Evolutionary conservation across 1,140 invertebrate genomes (phyloP).

Genomic region (Hydropsyche tenuis): DNA sequence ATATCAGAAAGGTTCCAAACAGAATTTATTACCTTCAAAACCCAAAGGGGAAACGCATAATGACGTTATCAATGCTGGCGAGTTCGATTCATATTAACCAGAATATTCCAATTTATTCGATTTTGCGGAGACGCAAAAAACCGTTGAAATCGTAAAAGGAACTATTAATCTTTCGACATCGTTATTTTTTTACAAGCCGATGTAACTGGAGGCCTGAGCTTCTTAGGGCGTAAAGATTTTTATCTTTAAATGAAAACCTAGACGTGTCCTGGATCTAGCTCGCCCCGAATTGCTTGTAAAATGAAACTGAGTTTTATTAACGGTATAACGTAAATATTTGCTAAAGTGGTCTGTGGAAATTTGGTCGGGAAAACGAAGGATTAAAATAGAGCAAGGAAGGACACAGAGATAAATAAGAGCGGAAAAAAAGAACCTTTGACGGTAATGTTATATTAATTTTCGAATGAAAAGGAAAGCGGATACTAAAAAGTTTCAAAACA

Average conservation of each 20-base stretch:
- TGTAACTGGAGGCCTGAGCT: neutral
- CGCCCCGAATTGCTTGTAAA: slow-evolving; percentile 2
- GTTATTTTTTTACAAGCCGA: neutral
- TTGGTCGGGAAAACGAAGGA: neutral
- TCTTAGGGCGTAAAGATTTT: slow-evolving; percentile 17
- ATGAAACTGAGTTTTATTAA: slow-evolving; percentile 22
- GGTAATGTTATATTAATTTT: no score
- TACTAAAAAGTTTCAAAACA: no score
- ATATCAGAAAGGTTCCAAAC: neutral
- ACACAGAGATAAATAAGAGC: neutral
- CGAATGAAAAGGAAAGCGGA: no score
- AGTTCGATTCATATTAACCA: neutral
- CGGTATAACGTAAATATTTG: slow-evolving; percentile 21
- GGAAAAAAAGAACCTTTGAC: neutral
- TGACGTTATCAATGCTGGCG: neutral
- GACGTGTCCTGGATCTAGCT: slow-evolving; percentile 4
- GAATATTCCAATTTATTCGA: slow-evolving; percentile 3
- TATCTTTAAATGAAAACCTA: slow-evolving; percentile 19
- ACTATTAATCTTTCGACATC: neutral
- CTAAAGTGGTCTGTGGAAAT: neutral
- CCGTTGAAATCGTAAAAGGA: neutral
- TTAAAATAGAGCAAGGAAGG: neutral
- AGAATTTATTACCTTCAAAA: neutral
- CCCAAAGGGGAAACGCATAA: neutral
- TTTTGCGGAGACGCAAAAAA: neutral